Percentiles rank a stretch among this genome's conserved stretches.
Conservation (phyloP, 2,888 invertebrate species). For the Odontothrips loti region DNA sequence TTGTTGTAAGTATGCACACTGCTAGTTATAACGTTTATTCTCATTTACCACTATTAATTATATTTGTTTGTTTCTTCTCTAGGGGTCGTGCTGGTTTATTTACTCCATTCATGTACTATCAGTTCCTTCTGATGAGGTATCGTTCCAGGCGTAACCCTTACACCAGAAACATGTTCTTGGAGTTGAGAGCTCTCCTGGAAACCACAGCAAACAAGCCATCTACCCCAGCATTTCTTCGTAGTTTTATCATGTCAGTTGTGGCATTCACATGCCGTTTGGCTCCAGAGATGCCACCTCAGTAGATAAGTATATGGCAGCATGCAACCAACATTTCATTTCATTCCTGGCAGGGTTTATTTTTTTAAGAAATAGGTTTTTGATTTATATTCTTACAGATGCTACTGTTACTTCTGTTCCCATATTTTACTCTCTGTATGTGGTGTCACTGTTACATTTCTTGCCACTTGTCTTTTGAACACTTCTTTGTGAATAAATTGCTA, state of each 20-base stretch:
- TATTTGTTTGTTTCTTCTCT: slow-evolving; percentile 43
- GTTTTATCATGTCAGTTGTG: slow-evolving; percentile 58
- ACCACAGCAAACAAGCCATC: slow-evolving; percentile 61
- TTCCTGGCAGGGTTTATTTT: neutral
- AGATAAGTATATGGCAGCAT: neutral
- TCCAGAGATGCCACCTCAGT: slow-evolving; percentile 54
- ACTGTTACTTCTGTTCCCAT: too few species aligned
- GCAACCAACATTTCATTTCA: neutral
- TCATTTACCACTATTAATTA: slow-evolving; percentile 32
- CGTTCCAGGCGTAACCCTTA: slow-evolving; percentile 93
- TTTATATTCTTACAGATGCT: too few species aligned
- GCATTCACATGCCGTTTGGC: slow-evolving; percentile 71
- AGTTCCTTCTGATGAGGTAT: slow-evolving; percentile 89
- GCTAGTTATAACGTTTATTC: neutral
- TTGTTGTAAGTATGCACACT: slow-evolving; percentile 67
- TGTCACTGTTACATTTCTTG: too few species aligned
- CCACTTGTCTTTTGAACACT: too few species aligned
- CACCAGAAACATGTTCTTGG: slow-evolving; percentile 87
- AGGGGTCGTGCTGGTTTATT: slow-evolving; percentile 88
- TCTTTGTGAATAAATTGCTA: neutral
- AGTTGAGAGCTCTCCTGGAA: slow-evolving; percentile 71
- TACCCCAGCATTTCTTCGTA: slow-evolving; percentile 63
- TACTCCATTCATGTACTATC: slow-evolving; percentile 94
- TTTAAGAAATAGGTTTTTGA: neutral
- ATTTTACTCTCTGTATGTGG: too few species aligned